Percentiles rank a stretch among this genome's conserved stretches.
Evolutionary conservation across 2,113 vertebrate species (phyloP).

Genomic region (Paralichthys olivaceus): DNA sequence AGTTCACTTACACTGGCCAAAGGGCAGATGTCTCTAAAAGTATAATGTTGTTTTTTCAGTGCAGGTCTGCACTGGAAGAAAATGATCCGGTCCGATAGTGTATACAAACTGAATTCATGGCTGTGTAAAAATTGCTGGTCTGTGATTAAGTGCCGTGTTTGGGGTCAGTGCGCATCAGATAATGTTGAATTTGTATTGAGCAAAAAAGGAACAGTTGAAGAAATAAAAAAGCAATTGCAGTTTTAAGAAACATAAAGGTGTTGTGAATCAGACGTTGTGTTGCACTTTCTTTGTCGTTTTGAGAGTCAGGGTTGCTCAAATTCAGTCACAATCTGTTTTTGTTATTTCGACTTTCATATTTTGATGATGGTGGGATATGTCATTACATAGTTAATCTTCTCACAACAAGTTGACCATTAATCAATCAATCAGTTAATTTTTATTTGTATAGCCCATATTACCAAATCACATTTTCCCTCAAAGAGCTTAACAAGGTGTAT

Average conservation of each 20-base stretch:
- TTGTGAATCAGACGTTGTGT: no score
- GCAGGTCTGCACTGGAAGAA: conserved; percentile 30
- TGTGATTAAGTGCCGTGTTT: conserved; percentile 2
- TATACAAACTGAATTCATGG: conserved; percentile 1
- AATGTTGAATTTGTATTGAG: conserved; percentile 6
- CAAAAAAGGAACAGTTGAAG: not conserved
- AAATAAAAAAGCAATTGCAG: not conserved
- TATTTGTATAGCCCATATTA: no score
- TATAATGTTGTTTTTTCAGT: conserved; percentile 16
- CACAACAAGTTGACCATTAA: not conserved
- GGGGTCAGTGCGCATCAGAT: conserved; percentile 8
- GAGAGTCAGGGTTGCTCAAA: not conserved
- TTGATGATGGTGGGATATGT: not conserved
- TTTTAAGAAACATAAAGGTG: not conserved
- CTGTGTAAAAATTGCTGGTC: conserved; percentile 7
- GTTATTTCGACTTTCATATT: not conserved
- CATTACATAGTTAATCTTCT: not conserved
- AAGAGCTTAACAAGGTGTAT: no score
- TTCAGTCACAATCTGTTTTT: not conserved
- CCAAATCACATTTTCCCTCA: no score
- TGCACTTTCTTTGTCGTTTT: not conserved
- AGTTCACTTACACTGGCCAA: conserved; percentile 37
- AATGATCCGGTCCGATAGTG: conserved; percentile 8
- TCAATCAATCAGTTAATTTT: not conserved
- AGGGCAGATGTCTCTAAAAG: conserved; percentile 54